Conservation (phyloP, 1,140 invertebrate genomes). For the Tribolium castaneum region DNA sequence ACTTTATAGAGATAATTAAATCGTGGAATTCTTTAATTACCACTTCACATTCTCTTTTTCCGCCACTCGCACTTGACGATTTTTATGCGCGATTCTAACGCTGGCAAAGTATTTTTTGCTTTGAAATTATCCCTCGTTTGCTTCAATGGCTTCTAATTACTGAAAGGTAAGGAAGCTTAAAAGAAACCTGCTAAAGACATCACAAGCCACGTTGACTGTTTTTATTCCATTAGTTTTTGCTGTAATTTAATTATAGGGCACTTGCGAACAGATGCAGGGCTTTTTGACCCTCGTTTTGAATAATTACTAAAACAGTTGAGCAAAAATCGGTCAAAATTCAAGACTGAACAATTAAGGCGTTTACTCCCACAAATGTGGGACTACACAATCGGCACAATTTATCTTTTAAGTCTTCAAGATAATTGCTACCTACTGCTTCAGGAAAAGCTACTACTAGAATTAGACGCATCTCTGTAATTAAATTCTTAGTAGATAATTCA, state of each 20-base stretch:
- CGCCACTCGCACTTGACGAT: constrained; percentile 2
- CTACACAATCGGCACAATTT: constrained; percentile 7
- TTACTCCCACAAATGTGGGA: not conserved
- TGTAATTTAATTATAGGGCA: not conserved
- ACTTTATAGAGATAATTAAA: constrained; percentile 16
- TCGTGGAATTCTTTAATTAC: constrained; percentile 6
- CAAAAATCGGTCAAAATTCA: not conserved
- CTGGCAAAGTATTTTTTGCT: not conserved
- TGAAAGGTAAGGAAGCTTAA: not conserved
- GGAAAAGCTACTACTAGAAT: constrained; percentile 14
- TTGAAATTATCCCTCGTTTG: not conserved
- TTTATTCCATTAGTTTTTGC: not conserved
- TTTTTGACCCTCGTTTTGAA: not conserved
- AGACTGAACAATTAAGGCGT: not conserved
- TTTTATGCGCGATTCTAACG: not conserved
- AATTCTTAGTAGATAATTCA: constrained; percentile 31
- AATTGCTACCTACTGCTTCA: constrained; percentile 22
- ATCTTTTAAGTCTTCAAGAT: constrained; percentile 4
- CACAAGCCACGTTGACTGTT: not conserved
- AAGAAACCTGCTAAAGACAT: not conserved
- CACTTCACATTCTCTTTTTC: not conserved
- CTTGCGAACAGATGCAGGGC: not conserved
- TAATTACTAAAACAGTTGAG: not conserved
- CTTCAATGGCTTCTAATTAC: constrained; percentile 8
- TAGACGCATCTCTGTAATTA: constrained; percentile 22